A percentile compares a stretch with the other conserved stretches of the same genome.
phyloP scores from a whole-genome alignment of 2,888 invertebrate species.

The Bibio marci region DNA sequence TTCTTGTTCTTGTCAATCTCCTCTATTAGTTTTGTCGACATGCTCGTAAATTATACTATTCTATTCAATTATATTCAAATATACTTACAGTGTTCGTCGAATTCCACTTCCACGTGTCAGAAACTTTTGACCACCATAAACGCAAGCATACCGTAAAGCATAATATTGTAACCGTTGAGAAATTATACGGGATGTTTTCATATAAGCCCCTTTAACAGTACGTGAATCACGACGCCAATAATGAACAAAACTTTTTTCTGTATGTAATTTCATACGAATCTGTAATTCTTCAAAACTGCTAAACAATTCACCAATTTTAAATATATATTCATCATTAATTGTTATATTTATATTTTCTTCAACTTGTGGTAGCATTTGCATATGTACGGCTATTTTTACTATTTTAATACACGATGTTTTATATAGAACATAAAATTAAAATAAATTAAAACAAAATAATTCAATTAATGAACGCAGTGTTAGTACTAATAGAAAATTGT shows the following conservation, averaged over 20 bases:
- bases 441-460: too few relatives aligned
- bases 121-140: constrained; percentile 30
- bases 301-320: constrained; percentile 28
- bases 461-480: too few relatives aligned
- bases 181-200: constrained; percentile 29
- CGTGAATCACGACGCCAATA: constrained; percentile 30
- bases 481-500: too few relatives aligned
- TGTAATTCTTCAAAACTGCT: constrained; percentile 27
- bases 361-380: too few relatives aligned
- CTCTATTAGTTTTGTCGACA: too few relatives aligned
- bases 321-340: constrained; percentile 19
- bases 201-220: constrained; percentile 29
- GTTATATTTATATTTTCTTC: too few relatives aligned
- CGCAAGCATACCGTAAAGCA: constrained; percentile 29
- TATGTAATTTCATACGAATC: constrained; percentile 23
- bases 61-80: too few relatives aligned
- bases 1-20: constrained; percentile 21
- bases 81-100: too few relatives aligned
- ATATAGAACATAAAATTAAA: too few relatives aligned
- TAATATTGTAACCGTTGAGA: constrained; percentile 27
- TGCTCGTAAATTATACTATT: too few relatives aligned
- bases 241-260: constrained; percentile 27
- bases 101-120: constrained; percentile 25
- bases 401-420: too few relatives aligned
- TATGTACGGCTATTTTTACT: neutral